phyloP scores from a whole-genome alignment of 2,797 vertebrate genomes.

The Odontamblyopus lacepedii region DNA sequence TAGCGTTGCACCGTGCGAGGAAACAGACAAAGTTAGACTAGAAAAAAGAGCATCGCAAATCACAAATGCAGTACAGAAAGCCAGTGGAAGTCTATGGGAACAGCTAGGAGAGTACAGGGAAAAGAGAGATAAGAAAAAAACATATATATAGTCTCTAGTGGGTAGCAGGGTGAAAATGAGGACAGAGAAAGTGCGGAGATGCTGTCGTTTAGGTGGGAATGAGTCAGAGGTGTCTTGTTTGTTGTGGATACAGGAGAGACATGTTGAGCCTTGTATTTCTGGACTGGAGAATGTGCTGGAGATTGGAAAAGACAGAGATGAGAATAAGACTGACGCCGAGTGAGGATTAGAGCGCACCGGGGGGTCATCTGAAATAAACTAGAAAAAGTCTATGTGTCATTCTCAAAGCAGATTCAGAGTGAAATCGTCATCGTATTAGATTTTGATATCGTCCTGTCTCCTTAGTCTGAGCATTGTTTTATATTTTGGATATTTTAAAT shows the following conservation, averaged over 20 bases:
- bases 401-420: background rate
- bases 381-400: background rate
- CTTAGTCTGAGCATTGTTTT: too few species aligned
- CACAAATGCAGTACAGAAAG: conserved; percentile 23
- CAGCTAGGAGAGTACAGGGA: background rate
- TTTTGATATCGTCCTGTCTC: background rate
- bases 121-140: background rate
- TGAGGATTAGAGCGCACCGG: background rate
- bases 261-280: conserved; percentile 24
- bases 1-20: conserved; percentile 1
- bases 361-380: conserved; percentile 82
- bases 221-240: conserved; percentile 48
- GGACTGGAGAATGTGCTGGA: conserved; percentile 2
- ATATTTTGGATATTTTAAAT: too few species aligned
- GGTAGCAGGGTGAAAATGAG: conserved; percentile 57
- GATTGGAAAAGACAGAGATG: background rate
- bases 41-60: conserved; percentile 17
- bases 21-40: conserved; percentile 5
- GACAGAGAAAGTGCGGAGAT: conserved; percentile 52
- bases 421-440: background rate
- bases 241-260: background rate
- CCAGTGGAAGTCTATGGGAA: background rate
- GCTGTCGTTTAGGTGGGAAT: conserved; percentile 50
- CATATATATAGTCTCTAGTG: conserved; percentile 23
- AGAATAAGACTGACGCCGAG: background rate